A percentile compares a stretch with the other conserved stretches of the same genome.
Evolutionary conservation across 1,140 invertebrate genomes (phyloP).

Genomic region (Battus philenor): DNA sequence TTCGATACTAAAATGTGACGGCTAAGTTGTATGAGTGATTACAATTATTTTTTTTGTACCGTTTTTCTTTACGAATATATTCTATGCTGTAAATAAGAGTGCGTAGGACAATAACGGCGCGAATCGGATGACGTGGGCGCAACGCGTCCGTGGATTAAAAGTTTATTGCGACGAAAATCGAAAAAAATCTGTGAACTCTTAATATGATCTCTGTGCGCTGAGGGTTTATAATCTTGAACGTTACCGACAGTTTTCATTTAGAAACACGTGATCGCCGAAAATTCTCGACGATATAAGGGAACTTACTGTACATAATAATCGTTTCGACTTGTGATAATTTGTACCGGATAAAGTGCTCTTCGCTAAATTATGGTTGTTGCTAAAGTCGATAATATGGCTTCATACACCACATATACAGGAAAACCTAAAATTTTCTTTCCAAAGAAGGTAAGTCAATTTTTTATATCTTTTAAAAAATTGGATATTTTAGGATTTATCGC

Average conservation of each 20-base stretch:
- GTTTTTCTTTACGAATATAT: conserved; percentile 32
- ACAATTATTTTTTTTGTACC: conserved; percentile 35
- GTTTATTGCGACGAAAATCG: conserved; percentile 62
- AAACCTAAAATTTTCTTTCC: conserved; percentile 73
- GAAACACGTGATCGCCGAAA: conserved; percentile 60
- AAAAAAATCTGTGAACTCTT: conserved; percentile 51
- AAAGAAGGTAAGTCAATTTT: conserved; percentile 67
- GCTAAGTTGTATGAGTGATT: conserved; percentile 50
- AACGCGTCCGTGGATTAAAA: conserved; percentile 59
- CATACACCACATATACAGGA: conserved; percentile 68
- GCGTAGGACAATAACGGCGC: conserved; percentile 25
- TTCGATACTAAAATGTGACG: conserved; percentile 65
- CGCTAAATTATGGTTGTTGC: conserved; percentile 71
- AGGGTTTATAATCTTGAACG: conserved; percentile 38
- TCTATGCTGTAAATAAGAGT: conserved; percentile 23
- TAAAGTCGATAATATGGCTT: conserved; percentile 72
- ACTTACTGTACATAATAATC: conserved; percentile 27
- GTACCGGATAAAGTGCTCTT: conserved; percentile 49
- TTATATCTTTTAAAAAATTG: too few relatives aligned
- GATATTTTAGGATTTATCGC: too few relatives aligned
- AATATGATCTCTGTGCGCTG: conserved; percentile 39
- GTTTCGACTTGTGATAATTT: conserved; percentile 46
- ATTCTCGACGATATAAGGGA: conserved; percentile 52
- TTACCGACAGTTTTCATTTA: conserved; percentile 34
- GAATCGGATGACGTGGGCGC: conserved; percentile 58